Percentiles rank a stretch among this genome's conserved stretches.
phyloP scores from a whole-genome alignment of 2,888 invertebrate species.

The Ichneumoninae sp. region DNA sequence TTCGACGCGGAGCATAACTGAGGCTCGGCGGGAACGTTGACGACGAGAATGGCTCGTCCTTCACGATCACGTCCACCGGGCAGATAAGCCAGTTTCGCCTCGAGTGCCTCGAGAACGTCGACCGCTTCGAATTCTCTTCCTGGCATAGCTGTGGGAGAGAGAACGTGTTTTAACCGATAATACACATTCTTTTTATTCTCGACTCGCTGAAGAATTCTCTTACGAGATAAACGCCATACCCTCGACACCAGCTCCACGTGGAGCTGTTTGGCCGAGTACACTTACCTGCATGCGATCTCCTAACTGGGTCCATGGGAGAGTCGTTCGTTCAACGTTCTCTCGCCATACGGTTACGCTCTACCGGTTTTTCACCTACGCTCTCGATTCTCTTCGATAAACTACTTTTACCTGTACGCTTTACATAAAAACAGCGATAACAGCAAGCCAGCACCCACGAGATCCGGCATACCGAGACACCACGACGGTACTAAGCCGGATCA shows the following conservation, averaged over 20 bases:
- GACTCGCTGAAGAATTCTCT: not conserved
- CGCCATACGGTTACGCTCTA: constrained; percentile 13
- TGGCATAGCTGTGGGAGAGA: constrained; percentile 69
- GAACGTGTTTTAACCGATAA: not conserved
- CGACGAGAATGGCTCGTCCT: constrained; percentile 87
- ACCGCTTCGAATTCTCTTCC: constrained; percentile 85
- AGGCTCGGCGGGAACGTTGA: constrained; percentile 87
- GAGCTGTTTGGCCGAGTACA: not conserved
- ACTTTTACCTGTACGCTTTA: constrained; percentile 16
- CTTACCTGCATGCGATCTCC: constrained; percentile 51
- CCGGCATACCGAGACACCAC: constrained; percentile 18
- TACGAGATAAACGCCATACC: not conserved
- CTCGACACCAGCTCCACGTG: constrained; percentile 16
- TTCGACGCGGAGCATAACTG: constrained; percentile 83
- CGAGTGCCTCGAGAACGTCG: constrained; percentile 86
- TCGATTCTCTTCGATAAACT: constrained; percentile 10
- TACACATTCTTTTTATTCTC: constrained; percentile 7
- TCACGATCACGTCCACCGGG: constrained; percentile 89
- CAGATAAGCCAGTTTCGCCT: constrained; percentile 87
- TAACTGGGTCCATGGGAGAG: constrained; percentile 40
- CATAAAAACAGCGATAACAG: constrained; percentile 8
- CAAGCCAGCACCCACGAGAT: constrained; percentile 2
- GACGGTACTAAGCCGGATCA: constrained; percentile 24
- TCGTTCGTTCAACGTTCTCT: constrained; percentile 23
- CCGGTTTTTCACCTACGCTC: constrained; percentile 23